Conservation (phyloP, 2,113 vertebrate genomes). For the Stigmatopora argus region DNA sequence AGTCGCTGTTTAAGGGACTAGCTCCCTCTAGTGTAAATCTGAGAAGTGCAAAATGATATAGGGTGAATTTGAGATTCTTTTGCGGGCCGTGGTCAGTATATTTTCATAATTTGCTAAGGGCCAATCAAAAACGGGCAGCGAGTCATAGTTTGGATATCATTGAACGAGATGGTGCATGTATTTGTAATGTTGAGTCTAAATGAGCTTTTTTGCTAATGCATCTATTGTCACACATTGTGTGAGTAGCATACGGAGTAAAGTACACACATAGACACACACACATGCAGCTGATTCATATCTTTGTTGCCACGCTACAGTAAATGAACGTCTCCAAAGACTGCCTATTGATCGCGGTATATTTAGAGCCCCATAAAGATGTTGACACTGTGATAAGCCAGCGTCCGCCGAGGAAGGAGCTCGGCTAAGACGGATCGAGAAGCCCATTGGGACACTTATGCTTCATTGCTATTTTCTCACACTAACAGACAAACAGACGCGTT, state of each 20-base stretch:
- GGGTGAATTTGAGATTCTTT: too few species aligned
- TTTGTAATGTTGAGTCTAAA: constrained; percentile 2
- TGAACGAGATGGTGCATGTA: background rate
- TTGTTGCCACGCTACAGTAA: constrained; percentile 56
- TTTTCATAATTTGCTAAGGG: too few species aligned
- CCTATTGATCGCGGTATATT: constrained; percentile 60
- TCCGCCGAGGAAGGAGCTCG: constrained; percentile 42
- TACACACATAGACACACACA: background rate
- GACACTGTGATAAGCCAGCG: constrained; percentile 58
- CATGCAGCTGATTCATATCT: constrained; percentile 41
- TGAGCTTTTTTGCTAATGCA: background rate
- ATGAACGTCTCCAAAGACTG: constrained; percentile 49
- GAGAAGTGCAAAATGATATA: too few species aligned
- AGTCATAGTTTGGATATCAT: background rate
- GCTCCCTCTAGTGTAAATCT: too few species aligned
- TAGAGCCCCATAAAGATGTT: constrained; percentile 67
- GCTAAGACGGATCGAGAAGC: constrained; percentile 35
- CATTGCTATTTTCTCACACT: constrained; percentile 29
- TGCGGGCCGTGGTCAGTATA: too few species aligned
- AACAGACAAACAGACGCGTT: constrained; percentile 3
- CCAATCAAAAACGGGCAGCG: too few species aligned
- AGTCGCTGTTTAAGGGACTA: too few species aligned
- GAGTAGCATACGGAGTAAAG: constrained; percentile 9
- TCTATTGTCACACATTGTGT: constrained; percentile 9
- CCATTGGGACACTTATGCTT: constrained; percentile 41